Conservation (phyloP, 2,888 invertebrate species). For the Agriopis aurantiaria region DNA sequence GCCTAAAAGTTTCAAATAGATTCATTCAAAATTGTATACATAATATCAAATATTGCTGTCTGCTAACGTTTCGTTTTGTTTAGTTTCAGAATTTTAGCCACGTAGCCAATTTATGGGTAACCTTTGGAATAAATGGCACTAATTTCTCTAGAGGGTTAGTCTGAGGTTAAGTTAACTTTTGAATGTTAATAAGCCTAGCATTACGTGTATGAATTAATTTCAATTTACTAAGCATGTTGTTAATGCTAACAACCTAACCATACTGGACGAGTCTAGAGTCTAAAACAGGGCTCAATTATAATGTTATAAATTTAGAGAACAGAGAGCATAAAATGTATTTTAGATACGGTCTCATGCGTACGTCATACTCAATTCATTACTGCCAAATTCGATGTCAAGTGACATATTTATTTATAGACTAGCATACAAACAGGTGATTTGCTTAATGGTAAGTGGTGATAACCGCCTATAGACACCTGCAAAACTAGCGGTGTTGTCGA, state of each 20-base stretch:
- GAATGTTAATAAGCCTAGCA: constrained; percentile 25
- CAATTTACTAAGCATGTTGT: constrained; percentile 12
- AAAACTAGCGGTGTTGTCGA: too few species aligned
- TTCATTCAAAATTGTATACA: not conserved
- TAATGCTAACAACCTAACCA: constrained; percentile 3
- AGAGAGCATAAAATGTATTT: not conserved
- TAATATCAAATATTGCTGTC: not conserved
- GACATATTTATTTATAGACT: too few species aligned
- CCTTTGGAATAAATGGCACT: constrained; percentile 20
- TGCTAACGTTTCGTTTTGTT: constrained; percentile 2
- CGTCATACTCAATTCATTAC: too few species aligned
- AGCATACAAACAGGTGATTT: too few species aligned
- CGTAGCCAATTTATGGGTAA: constrained; percentile 13
- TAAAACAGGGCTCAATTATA: not conserved
- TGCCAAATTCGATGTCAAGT: too few species aligned
- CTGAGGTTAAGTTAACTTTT: constrained; percentile 18
- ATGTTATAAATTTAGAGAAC: not conserved
- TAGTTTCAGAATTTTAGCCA: constrained; percentile 15
- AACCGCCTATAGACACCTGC: too few species aligned
- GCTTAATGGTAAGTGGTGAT: too few species aligned
- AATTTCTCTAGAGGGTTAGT: constrained; percentile 26
- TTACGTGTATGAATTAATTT: constrained; percentile 20
- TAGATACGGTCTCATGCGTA: not conserved
- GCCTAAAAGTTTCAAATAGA: not conserved
- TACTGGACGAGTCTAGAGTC: not conserved